phyloP scores from a whole-genome alignment of 2,797 vertebrate species.

The Netta rufina region DNA sequence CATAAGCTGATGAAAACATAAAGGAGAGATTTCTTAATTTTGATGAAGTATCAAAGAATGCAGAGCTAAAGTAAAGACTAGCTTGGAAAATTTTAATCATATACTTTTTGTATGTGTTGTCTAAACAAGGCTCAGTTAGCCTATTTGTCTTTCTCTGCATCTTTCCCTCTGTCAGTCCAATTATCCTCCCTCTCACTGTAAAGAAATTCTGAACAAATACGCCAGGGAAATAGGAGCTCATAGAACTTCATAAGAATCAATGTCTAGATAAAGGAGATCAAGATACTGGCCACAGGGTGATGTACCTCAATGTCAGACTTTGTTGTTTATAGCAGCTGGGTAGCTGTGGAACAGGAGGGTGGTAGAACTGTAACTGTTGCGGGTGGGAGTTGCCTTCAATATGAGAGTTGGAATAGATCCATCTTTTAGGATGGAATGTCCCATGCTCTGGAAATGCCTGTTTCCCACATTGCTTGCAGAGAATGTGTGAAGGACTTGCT shows the following conservation, averaged over 20 bases:
- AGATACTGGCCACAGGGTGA: too few relatives aligned
- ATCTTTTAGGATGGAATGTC: background rate
- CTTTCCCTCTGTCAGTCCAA: background rate
- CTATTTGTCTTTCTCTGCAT: background rate
- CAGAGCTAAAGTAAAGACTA: background rate
- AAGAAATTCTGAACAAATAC: background rate
- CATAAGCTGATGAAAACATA: background rate
- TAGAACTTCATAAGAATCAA: background rate
- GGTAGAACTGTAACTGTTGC: background rate
- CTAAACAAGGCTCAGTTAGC: background rate
- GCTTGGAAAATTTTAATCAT: background rate
- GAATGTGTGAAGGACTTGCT: background rate
- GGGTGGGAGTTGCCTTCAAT: background rate
- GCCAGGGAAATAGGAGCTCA: background rate
- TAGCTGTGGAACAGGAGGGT: background rate
- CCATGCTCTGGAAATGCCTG: background rate
- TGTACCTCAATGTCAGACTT: fast-evolving
- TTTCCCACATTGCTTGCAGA: background rate
- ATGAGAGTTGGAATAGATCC: background rate
- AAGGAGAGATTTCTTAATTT: background rate
- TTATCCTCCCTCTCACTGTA: background rate
- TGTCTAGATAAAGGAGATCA: background rate
- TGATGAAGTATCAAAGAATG: background rate
- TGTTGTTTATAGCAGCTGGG: background rate
- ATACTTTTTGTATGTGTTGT: background rate